Evolutionary conservation across 1,140 invertebrate genomes (phyloP).

Genomic region (Artemia franciscana): DNA sequence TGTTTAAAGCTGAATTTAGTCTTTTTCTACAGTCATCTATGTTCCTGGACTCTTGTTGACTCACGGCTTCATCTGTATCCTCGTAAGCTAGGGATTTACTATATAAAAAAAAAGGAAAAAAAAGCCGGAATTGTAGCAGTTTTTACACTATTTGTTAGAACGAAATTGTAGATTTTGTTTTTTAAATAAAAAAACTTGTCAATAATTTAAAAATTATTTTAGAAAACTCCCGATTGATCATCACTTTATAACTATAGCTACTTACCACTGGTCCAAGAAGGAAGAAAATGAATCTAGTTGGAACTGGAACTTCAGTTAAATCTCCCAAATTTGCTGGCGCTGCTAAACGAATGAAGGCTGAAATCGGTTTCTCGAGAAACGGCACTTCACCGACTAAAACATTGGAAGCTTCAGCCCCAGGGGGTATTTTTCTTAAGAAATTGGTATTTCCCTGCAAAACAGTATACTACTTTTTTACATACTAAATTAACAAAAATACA

Average conservation of each 20-base stretch:
- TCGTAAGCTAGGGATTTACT: no score
- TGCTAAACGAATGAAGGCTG: constrained; percentile 17
- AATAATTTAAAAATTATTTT: neutral
- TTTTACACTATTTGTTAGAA: neutral
- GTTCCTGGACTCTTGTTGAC: no score
- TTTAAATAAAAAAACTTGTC: neutral
- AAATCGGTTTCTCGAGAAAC: constrained; percentile 15
- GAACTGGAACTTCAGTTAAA: constrained; percentile 20
- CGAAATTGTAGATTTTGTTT: neutral
- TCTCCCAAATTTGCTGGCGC: constrained; percentile 16
- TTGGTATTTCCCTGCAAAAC: constrained; percentile 14
- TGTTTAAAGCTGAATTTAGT: no score
- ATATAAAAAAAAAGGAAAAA: no score
- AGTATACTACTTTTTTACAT: no score
- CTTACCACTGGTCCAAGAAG: constrained; percentile 16
- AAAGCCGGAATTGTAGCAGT: no score
- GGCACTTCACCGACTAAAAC: constrained; percentile 20
- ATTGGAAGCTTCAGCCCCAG: constrained; percentile 19
- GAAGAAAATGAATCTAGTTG: constrained; percentile 20
- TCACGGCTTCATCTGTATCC: no score
- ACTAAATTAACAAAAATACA: no score
- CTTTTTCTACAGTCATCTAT: no score
- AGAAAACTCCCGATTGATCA: constrained; percentile 3
- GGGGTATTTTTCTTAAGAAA: constrained; percentile 20
- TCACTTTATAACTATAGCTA: no score